Evolutionary conservation across 2,113 vertebrate genomes (phyloP).

Genomic region (Elgaria multicarinata): DNA sequence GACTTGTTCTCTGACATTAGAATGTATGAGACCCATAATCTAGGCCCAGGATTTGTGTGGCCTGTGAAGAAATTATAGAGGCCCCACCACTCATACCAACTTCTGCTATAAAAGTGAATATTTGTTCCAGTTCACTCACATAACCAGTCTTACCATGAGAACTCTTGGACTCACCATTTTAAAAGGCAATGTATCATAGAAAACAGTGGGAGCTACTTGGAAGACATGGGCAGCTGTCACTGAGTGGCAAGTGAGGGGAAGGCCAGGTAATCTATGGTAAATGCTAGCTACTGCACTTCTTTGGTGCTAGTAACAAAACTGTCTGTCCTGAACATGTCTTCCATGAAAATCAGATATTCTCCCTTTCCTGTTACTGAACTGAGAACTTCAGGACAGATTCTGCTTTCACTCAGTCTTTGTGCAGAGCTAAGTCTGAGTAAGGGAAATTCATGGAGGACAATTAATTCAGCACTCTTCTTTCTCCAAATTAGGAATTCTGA

Average conservation of each 20-base stretch:
- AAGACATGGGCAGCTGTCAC: not conserved
- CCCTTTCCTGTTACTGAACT: not conserved
- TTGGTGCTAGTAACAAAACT: not conserved
- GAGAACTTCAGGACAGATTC: not conserved
- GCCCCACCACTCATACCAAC: not conserved
- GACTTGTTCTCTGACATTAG: too few relatives aligned
- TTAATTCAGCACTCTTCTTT: not conserved
- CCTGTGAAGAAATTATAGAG: not conserved
- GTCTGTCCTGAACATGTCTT: not conserved
- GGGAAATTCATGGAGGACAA: not conserved
- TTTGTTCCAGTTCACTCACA: not conserved
- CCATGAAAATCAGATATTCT: not conserved
- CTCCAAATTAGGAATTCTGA: not conserved
- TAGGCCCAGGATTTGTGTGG: not conserved
- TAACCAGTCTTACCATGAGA: not conserved
- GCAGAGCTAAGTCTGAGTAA: not conserved
- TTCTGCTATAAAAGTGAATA: not conserved
- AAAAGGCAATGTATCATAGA: not conserved
- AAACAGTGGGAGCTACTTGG: not conserved
- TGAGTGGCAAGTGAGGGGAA: not conserved
- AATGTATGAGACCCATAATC: not conserved
- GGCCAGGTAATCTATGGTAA: not conserved
- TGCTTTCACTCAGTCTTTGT: not conserved
- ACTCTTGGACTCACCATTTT: too few relatives aligned
- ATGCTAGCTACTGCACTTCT: not conserved